Evolutionary conservation across 2,797 vertebrate genomes (phyloP).

Genomic region (Pangasius sanitwongsei): DNA sequence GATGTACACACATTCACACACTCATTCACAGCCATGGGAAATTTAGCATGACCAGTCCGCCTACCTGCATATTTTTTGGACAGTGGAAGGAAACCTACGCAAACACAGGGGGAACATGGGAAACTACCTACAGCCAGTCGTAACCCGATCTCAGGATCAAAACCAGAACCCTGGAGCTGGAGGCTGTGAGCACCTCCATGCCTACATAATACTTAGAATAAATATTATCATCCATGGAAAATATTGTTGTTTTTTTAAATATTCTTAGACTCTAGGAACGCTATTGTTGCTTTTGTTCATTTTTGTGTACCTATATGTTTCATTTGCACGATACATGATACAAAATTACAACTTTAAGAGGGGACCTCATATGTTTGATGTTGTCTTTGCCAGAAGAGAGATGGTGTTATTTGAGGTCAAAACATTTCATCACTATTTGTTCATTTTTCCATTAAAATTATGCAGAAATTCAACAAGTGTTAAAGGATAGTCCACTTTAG

Average conservation of each 20-base stretch:
- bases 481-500: slow-evolving; percentile 48
- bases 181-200: not conserved
- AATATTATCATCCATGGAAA: not conserved
- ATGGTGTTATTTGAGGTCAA: not conserved
- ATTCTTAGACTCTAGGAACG: not conserved
- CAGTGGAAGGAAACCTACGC: not conserved
- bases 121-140: not conserved
- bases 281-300: not conserved
- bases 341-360: too few relatives aligned
- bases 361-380: not conserved
- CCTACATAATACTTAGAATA: not conserved
- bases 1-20: not conserved
- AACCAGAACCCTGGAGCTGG: not conserved
- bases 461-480: slow-evolving; percentile 35
- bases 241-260: not conserved
- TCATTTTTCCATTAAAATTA: slow-evolving; percentile 19
- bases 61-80: not conserved
- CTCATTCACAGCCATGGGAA: not conserved
- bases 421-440: not conserved
- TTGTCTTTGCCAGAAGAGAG: not conserved
- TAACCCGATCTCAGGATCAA: not conserved
- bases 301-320: not conserved
- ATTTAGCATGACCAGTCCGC: not conserved
- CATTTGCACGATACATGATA: not conserved
- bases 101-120: not conserved